phyloP scores from a whole-genome alignment of 2,113 vertebrate genomes.

The Datnioides undecimradiatus region DNA sequence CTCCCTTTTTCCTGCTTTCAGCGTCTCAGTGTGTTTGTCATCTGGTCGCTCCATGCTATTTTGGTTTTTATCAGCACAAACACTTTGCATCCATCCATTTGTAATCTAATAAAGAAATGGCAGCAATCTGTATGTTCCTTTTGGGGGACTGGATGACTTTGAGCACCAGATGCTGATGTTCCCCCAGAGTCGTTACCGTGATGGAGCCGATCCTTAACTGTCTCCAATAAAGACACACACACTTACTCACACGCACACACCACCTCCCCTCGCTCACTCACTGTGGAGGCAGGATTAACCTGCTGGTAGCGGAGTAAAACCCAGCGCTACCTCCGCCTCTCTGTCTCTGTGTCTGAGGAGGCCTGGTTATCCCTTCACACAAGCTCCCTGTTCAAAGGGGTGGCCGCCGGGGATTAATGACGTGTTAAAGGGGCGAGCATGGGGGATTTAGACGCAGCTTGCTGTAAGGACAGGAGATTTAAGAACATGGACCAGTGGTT shows the following conservation, averaged over 20 bases:
- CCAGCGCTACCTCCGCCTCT: slow-evolving; percentile 62
- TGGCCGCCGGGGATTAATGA: slow-evolving; percentile 74
- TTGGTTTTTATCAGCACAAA: slow-evolving; percentile 59
- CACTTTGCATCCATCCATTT: slow-evolving; percentile 65
- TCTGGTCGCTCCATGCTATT: slow-evolving; percentile 58
- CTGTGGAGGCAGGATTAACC: slow-evolving; percentile 76
- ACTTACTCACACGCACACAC: slow-evolving; percentile 7
- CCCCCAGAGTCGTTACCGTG: slow-evolving; percentile 72
- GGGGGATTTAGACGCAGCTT: slow-evolving; percentile 73
- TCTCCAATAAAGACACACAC: slow-evolving; percentile 68
- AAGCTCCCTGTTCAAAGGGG: slow-evolving; percentile 74
- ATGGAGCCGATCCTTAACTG: slow-evolving; percentile 78
- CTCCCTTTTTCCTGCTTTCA: slow-evolving; percentile 37
- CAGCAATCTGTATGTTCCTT: slow-evolving; percentile 72
- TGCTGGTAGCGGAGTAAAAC: slow-evolving; percentile 75
- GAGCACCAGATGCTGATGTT: slow-evolving; percentile 82
- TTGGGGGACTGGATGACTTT: slow-evolving; percentile 76
- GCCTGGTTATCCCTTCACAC: slow-evolving; percentile 77
- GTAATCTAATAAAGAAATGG: slow-evolving; percentile 77
- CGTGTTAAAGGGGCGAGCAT: slow-evolving; percentile 75
- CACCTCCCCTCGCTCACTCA: slow-evolving; percentile 39
- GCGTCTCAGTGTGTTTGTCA: slow-evolving; percentile 56
- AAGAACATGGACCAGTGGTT: slow-evolving; percentile 71
- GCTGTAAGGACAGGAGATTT: slow-evolving; percentile 77
- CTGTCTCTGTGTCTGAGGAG: slow-evolving; percentile 69